These are phyloP conservation scores for Dasyornis broadbenti DNA, from an alignment of 2,113 vertebrate species.

Conservation along the genomic window DNA sequence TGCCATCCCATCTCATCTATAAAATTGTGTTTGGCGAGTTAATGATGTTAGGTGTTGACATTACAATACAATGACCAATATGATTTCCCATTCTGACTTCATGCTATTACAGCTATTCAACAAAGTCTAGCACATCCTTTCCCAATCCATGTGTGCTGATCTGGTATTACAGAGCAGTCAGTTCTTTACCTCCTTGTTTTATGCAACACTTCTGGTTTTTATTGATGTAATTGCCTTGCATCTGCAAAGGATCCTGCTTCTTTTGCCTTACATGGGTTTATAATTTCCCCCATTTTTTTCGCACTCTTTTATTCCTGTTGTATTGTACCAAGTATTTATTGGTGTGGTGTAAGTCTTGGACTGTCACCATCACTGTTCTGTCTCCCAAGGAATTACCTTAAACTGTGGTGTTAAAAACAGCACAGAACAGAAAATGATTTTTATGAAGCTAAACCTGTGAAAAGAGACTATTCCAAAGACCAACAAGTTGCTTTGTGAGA, in stretches of 20 bases:
- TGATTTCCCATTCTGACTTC: not conserved
- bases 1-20: not conserved
- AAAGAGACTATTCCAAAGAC: not conserved
- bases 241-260: not conserved
- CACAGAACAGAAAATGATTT: not conserved
- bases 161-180: not conserved
- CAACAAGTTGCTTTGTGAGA: not conserved
- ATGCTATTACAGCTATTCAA: not conserved
- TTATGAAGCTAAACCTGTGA: not conserved
- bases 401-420: not conserved
- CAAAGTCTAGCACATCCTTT: not conserved
- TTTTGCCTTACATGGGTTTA: not conserved
- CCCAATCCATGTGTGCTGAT: not conserved
- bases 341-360: not conserved
- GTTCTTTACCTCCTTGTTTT: not conserved
- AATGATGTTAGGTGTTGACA: not conserved
- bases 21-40: not conserved
- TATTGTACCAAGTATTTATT: not conserved
- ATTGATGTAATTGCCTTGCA: not conserved
- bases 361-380: not conserved
- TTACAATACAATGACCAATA: not conserved
- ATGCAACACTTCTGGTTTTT: not conserved
- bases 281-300: not conserved
- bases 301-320: not conserved
- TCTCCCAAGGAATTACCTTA: not conserved